Evolutionary conservation across 2,113 vertebrate species (phyloP).

Genomic region (Hippoglossus stenolepis): DNA sequence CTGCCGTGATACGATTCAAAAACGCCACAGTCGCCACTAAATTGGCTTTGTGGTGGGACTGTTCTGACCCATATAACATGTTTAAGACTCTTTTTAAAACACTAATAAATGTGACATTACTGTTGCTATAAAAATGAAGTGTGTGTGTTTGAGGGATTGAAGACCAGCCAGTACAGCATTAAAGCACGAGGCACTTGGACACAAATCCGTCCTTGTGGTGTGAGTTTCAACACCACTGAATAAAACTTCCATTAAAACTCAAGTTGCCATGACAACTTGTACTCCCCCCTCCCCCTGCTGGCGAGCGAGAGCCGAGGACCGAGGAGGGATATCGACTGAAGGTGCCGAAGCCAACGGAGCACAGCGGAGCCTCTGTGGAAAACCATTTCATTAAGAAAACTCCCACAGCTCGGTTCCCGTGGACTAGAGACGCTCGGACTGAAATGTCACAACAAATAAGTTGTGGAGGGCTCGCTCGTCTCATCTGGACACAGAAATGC

Average conservation of each 20-base stretch:
- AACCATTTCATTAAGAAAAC: conserved; percentile 43
- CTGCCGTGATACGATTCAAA: background rate
- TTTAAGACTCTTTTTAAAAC: background rate
- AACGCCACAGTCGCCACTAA: background rate
- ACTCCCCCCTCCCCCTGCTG: background rate
- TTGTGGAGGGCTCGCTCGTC: background rate
- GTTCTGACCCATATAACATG: background rate
- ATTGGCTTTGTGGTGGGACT: background rate
- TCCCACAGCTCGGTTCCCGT: conserved; percentile 33
- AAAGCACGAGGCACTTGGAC: background rate
- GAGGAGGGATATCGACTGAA: conserved; percentile 23
- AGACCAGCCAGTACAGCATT: background rate
- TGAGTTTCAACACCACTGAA: conserved; percentile 13
- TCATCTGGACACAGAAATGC: background rate
- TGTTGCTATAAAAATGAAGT: background rate
- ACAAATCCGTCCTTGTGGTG: background rate
- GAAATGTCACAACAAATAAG: conserved; percentile 33
- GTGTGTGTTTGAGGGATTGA: background rate
- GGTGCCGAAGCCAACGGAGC: conserved; percentile 20
- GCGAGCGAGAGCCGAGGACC: background rate
- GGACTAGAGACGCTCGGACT: background rate
- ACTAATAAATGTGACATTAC: background rate
- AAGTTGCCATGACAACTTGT: conserved; percentile 55
- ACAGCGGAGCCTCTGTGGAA: conserved; percentile 29
- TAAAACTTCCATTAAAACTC: conserved; percentile 44